Base-by-base conservation (phyloP, 2,888 invertebrate genomes). In the Tinea trinotella region DNA sequence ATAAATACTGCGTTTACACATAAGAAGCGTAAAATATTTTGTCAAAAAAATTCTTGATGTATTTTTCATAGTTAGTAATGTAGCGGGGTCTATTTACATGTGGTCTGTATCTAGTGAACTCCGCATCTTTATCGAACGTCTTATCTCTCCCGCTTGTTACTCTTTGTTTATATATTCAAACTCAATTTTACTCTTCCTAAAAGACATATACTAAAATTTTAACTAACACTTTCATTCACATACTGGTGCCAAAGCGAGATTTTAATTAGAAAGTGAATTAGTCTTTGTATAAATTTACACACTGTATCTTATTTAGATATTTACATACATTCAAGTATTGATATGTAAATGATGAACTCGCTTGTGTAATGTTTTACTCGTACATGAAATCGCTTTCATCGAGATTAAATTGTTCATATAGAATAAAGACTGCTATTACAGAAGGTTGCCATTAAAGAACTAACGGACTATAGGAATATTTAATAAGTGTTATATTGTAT, bases 371-470 rank as follows among this genome's bases (percentile, higher is more conserved):
- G 70, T 74, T 74, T 74, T 67, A 70, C 66, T 65, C 64, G 62
- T 69, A 74, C 74, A 76, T 66, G 71, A 76, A 77, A 78, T 76
- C 71, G 77, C 77, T 80, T 76, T 77, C 71, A 70, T 73, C 72
- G 70, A 67, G 74, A 79, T 80, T 75, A 71, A 78, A 79, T 79
- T 76, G 73, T 22, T 22, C 65, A 68, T 72, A 74, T 75, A 22
- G 4, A 22, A 30, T 7, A 7, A 30, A 30, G 30, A 30, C n/a
- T n/a, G n/a, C n/a, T n/a, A 30, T 30, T 4, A 30, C 1, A 1
- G 2, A 30, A 30, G 30, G 30, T 30, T 30, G 30, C 30, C 7
- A 30, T 30, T 30, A 30, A 7, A n/a, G n/a, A n/a, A n/a, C n/a
- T n/a, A n/a, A n/a, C n/a, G n/a, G n/a, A n/a, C n/a, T n/a, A n/a